Conservation (phyloP, 1,140 invertebrate species). For the Euschistus heros region DNA sequence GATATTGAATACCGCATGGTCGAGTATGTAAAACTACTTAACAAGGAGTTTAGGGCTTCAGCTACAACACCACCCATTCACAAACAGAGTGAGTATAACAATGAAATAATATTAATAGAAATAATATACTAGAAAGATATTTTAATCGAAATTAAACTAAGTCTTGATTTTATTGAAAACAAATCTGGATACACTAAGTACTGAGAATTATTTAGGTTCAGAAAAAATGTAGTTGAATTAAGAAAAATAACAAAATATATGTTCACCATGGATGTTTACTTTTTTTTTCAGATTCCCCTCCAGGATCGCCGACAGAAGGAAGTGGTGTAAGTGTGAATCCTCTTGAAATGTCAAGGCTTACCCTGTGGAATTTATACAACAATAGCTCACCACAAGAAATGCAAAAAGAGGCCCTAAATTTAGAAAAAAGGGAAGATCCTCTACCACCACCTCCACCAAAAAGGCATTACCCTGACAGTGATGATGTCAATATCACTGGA, state of each 20-base stretch:
- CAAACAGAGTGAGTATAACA: conserved; percentile 32
- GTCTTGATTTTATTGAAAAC: no score
- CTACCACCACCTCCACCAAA: conserved; percentile 40
- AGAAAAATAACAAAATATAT: neutral
- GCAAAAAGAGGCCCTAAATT: conserved; percentile 50
- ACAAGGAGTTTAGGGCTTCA: conserved; percentile 33
- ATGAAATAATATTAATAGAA: no score
- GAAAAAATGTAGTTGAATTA: neutral
- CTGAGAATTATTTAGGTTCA: no score
- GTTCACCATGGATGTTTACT: neutral
- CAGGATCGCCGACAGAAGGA: conserved; percentile 41
- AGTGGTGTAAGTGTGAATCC: conserved; percentile 45
- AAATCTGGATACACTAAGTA: no score
- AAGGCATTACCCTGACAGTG: conserved; percentile 41
- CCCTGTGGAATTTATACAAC: conserved; percentile 53
- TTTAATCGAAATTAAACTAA: no score
- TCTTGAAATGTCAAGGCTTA: conserved; percentile 61
- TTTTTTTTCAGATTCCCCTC: conserved; percentile 38
- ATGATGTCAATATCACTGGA: conserved; percentile 38
- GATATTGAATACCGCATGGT: conserved; percentile 65
- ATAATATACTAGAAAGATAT: no score
- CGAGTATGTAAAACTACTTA: conserved; percentile 62
- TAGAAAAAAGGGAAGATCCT: conserved; percentile 35
- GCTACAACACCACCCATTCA: conserved; percentile 38
- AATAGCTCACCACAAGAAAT: conserved; percentile 36